Percentiles rank a stretch among this genome's conserved stretches.
phyloP scores from a whole-genome alignment of 2,888 invertebrate species.

The Macrosiphum euphorbiae region DNA sequence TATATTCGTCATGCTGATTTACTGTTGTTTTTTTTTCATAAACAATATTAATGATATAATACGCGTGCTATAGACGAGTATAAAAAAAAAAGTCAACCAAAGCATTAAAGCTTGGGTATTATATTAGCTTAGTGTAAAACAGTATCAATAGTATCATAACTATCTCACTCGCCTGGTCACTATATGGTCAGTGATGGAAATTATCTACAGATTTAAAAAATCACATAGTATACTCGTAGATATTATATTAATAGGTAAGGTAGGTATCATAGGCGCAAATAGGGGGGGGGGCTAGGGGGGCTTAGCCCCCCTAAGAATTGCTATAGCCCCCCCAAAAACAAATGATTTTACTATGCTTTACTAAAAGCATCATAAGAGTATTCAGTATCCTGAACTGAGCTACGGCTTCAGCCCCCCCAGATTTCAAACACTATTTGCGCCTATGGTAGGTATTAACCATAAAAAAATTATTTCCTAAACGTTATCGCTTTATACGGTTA shows the following conservation, averaged over 20 bases:
- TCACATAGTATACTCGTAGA: no score
- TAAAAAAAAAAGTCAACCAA: constrained; percentile 30
- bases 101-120: constrained; percentile 46
- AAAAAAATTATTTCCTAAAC: neutral
- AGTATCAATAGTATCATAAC: neutral
- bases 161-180: neutral
- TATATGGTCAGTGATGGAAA: neutral
- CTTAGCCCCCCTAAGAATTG: no score
- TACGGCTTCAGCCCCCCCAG: no score
- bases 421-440: no score
- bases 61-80: neutral
- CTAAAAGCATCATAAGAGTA: no score
- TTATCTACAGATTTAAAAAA: constrained; percentile 17
- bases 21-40: neutral
- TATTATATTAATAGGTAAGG: no score
- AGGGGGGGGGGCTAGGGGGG: no score
- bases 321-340: no score
- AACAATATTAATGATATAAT: neutral
- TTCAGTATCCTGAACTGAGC: no score
- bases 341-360: no score
- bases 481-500: neutral
- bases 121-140: constrained; percentile 20
- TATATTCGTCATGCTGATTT: neutral
- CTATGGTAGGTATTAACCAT: neutral
- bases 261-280: no score